Evolutionary conservation across 2,888 invertebrate genomes (phyloP).

Genomic region (Heliothis peltigera): DNA sequence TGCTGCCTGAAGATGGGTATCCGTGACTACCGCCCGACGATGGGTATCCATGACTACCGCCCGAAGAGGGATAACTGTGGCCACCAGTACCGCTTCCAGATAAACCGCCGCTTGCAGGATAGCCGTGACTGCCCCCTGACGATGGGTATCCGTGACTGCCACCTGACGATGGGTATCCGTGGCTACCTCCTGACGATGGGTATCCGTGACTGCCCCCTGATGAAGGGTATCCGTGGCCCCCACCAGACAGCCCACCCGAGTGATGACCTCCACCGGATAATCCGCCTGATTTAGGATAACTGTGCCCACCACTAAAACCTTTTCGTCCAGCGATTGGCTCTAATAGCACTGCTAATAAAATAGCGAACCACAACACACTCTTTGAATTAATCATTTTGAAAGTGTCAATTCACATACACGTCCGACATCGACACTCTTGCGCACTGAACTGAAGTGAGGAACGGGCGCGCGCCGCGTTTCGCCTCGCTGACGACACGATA

Average conservation of each 20-base stretch:
- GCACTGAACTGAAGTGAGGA: conserved; percentile 64
- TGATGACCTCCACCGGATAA: conserved; percentile 64
- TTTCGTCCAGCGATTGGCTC: conserved; percentile 66
- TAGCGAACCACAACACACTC: conserved; percentile 73
- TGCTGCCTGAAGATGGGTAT: conserved; percentile 29
- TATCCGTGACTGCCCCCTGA: conserved; percentile 23
- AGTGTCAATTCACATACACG: conserved; percentile 57
- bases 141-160: conserved; percentile 36
- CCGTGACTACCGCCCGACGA: conserved; percentile 46
- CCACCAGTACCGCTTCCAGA: conserved; percentile 13
- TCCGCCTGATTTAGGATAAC: conserved; percentile 73
- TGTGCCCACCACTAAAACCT: conserved; percentile 67
- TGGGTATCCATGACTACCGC: conserved; percentile 18
- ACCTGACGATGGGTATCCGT: conserved; percentile 58
- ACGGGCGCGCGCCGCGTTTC: conserved; percentile 13
- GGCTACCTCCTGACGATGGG: conserved; percentile 51
- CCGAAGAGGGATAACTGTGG: conserved; percentile 24
- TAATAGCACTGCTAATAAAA: conserved; percentile 66
- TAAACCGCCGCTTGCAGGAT: background rate
- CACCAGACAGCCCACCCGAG: conserved; percentile 64
- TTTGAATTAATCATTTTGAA: conserved; percentile 68
- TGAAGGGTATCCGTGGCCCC: conserved; percentile 58
- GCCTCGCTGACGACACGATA: conserved; percentile 33
- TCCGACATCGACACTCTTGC: conserved; percentile 63
- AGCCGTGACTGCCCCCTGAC: conserved; percentile 45